Conservation (phyloP, 2,113 vertebrate species). For the Osmerus eperlanus region DNA sequence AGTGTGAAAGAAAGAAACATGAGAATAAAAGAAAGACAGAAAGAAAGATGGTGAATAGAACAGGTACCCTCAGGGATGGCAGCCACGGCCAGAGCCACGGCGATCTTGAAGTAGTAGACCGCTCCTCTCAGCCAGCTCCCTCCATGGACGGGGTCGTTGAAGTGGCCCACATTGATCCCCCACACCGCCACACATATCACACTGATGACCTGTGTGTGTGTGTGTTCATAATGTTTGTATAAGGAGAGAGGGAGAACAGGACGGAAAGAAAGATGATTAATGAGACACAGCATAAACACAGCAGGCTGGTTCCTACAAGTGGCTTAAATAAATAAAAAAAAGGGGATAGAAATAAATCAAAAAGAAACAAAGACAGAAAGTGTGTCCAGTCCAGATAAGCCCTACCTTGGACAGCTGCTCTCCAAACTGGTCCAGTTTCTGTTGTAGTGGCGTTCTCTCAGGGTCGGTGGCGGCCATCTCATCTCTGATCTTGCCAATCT, state of each 20-base stretch:
- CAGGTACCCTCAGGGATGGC: conserved; percentile 85
- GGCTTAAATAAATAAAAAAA: too few species aligned
- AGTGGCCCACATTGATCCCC: conserved; percentile 92
- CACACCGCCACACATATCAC: conserved; percentile 94
- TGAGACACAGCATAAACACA: too few species aligned
- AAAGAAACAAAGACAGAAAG: background rate
- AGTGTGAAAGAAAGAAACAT: background rate
- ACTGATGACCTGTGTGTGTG: conserved; percentile 79
- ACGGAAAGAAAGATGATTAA: too few species aligned
- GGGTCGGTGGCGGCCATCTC: conserved; percentile 77
- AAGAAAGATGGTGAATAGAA: background rate
- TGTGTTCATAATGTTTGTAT: too few species aligned
- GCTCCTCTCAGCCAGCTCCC: conserved; percentile 91
- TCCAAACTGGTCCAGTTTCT: conserved; percentile 78
- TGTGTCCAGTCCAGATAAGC: background rate
- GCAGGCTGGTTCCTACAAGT: too few species aligned
- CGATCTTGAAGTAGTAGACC: conserved; percentile 94
- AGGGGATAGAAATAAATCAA: too few species aligned
- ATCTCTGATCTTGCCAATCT: conserved; percentile 77
- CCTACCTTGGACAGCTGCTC: conserved; percentile 75
- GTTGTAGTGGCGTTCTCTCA: conserved; percentile 73
- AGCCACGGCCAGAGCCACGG: conserved; percentile 86
- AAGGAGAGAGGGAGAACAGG: too few species aligned
- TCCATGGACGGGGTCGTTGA: conserved; percentile 88
- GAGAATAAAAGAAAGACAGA: background rate